These are phyloP conservation scores for Epinephelus coioides DNA, from an alignment of 2,797 vertebrate genomes.

Conservation along the genomic window DNA sequence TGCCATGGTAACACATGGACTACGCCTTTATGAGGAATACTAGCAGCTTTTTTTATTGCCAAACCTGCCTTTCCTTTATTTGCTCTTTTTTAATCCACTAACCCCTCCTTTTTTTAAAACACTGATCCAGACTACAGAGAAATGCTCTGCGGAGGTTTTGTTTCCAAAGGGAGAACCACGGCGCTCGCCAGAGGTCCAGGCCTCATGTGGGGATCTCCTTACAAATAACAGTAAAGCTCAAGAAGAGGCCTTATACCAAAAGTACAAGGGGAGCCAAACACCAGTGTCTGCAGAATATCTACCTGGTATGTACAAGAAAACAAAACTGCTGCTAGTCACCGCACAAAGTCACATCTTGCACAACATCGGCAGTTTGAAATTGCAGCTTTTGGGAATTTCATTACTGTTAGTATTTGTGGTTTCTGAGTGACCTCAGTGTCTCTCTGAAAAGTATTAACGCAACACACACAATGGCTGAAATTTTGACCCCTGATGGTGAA, in stretches of 20 bases:
- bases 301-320: slow-evolving; percentile 86
- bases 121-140: slow-evolving; percentile 65
- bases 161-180: slow-evolving; percentile 78
- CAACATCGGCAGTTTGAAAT: slow-evolving; percentile 1
- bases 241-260: slow-evolving; percentile 89
- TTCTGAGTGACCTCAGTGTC: not conserved
- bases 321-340: not conserved
- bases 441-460: not conserved
- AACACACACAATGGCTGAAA: not conserved
- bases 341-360: slow-evolving; percentile 1
- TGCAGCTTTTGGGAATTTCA: slow-evolving; percentile 19
- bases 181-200: slow-evolving; percentile 85
- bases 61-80: not conserved
- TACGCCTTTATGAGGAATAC: slow-evolving; percentile 32
- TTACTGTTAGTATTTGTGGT: not conserved
- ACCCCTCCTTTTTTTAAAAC: not conserved
- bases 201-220: slow-evolving; percentile 84
- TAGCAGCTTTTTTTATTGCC: not conserved
- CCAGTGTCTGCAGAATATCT: slow-evolving; percentile 85
- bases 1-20: slow-evolving; percentile 20
- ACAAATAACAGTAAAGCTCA: slow-evolving; percentile 79
- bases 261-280: slow-evolving; percentile 77
- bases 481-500: not conserved
- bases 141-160: slow-evolving; percentile 89
- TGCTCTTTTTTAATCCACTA: not conserved